Evolutionary conservation across 2,888 invertebrate species (phyloP).

Genomic region (Hirtodrosophila trivittata): DNA sequence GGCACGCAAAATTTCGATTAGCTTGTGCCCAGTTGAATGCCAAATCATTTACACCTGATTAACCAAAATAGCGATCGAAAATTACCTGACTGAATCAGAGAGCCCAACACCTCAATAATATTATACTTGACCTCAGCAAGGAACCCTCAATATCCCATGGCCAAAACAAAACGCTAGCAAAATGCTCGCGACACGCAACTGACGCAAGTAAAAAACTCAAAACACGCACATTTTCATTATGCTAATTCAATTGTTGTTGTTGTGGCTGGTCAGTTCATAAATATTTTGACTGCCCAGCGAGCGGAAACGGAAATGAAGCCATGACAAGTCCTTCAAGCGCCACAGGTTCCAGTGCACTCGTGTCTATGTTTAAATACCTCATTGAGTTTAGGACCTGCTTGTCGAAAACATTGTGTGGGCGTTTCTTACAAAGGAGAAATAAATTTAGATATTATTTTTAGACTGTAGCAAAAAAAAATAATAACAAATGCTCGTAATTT

Average conservation of each 20-base stretch:
- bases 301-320: slow-evolving; percentile 46
- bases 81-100: background rate
- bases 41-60: slow-evolving; percentile 75
- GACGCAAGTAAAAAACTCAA: slow-evolving; percentile 31
- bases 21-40: slow-evolving; percentile 33
- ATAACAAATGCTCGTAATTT: background rate
- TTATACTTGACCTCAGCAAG: slow-evolving; percentile 3
- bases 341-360: slow-evolving; percentile 13
- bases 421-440: background rate
- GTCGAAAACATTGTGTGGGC: no score
- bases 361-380: slow-evolving; percentile 35
- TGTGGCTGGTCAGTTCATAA: slow-evolving; percentile 48
- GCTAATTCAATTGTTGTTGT: slow-evolving; percentile 51
- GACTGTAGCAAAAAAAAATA: no score
- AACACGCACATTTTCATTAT: slow-evolving; percentile 75
- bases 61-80: slow-evolving; percentile 21
- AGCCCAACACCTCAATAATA: slow-evolving; percentile 6
- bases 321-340: slow-evolving; percentile 36
- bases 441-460: slow-evolving; percentile 1
- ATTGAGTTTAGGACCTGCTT: slow-evolving; percentile 10
- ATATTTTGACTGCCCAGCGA: slow-evolving; percentile 49
- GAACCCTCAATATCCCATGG: background rate
- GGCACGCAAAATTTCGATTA: slow-evolving; percentile 51
- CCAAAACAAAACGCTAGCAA: slow-evolving; percentile 56
- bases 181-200: slow-evolving; percentile 57